Conservation (phyloP, 2,797 vertebrate genomes). For the Paedocypris micromegethes region DNA sequence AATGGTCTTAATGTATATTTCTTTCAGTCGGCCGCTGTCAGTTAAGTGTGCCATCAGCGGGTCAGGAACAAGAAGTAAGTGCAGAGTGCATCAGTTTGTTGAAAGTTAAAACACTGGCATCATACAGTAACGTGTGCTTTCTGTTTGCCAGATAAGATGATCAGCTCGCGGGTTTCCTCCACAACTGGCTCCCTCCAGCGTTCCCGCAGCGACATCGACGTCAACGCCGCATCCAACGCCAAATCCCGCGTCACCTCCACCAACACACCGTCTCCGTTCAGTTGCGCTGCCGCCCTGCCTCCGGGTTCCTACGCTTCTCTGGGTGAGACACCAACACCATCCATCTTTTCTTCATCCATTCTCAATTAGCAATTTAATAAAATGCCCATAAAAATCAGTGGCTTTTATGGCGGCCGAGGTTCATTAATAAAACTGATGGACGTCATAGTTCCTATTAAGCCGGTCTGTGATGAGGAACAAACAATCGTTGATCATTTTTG, state of each 20-base stretch:
- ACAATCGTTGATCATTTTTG: background rate
- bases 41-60: conserved; percentile 90
- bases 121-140: too few species aligned
- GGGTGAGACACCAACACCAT: conserved; percentile 70
- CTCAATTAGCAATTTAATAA: conserved; percentile 46
- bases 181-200: conserved; percentile 88
- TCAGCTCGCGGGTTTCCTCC: conserved; percentile 76
- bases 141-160: conserved; percentile 74
- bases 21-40: conserved; percentile 81
- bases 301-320: conserved; percentile 94
- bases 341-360: conserved; percentile 26
- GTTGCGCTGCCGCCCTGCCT: conserved; percentile 85
- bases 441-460: conserved; percentile 43
- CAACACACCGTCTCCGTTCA: conserved; percentile 79
- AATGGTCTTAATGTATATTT: conserved; percentile 2
- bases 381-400: conserved; percentile 44
- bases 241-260: conserved; percentile 85
- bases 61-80: conserved; percentile 86
- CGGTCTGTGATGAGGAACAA: conserved; percentile 50
- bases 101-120: too few species aligned
- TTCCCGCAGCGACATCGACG: conserved; percentile 93
- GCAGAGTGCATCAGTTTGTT: background rate
- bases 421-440: conserved; percentile 52
- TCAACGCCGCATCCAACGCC: conserved; percentile 92
- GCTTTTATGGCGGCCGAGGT: conserved; percentile 47